Base-by-base conservation (phyloP, 2,113 vertebrate species). In the Notothenia coriiceps region DNA sequence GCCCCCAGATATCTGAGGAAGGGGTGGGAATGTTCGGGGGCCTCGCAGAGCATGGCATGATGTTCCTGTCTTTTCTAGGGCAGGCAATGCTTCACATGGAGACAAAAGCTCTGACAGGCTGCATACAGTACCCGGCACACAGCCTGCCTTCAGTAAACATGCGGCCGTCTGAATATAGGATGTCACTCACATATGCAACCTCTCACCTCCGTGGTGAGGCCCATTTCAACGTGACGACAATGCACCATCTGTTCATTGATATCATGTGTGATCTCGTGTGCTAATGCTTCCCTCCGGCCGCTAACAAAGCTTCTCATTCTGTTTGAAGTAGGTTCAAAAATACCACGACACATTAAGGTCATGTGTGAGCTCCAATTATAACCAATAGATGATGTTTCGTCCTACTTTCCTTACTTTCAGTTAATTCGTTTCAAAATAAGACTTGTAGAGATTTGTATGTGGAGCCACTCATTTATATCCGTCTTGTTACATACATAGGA, bases 1-100 rank as follows among this genome's bases (percentile, higher is more conserved):
- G 29, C 29, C 80, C 5, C 70, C 44, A 7, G 49, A 81, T 54
- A 71, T 62, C 79, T 40, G 14, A 8, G 14, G 57, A 22, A 7
- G 1, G 60, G 64, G 6, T 85, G 77, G 84, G 85, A 86, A 82
- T 61, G 59, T 69, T 56, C 7, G 40, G 65, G 57, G 74, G 52
- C 80, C 69, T 10, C 46, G 35, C 61, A 43, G 52, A 74, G 63
- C 61, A 52, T 63, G 15, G 61, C 67, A 20, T 3, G 10, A 44
- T 61, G 63, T 25, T 59, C 57, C 60, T 49, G 67, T 83, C 64
- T 75, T 74, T 10, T 69, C 60, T 87, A 83, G 88, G 88, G 17
- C 85, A 76, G 13, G 29, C 8, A 5, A 18, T 61, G 60, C 67
- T 86, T 81, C 74, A 70, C 75, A 71, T n/a, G 77, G 72, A 67